phyloP scores from a whole-genome alignment of 2,888 invertebrate species.

The Dromius quadrimaculatus region DNA sequence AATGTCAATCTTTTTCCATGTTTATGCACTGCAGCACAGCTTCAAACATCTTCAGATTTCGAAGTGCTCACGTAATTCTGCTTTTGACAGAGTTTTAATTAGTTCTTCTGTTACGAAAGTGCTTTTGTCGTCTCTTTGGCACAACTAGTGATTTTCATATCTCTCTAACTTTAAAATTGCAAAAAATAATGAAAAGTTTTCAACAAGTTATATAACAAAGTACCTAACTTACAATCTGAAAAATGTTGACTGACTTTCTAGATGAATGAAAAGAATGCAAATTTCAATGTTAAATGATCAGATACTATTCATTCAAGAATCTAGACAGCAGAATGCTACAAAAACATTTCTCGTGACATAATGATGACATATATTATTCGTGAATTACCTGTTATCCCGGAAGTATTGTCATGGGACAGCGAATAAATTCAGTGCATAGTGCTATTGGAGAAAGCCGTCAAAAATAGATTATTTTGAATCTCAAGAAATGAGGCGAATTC shows the following conservation, averaged over 20 bases:
- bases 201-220: neutral
- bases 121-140: neutral
- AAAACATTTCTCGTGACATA: constrained; percentile 27
- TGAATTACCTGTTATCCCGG: constrained; percentile 10
- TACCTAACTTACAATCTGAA: too few relatives aligned
- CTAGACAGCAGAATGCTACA: neutral
- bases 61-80: constrained; percentile 13
- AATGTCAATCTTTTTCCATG: too few relatives aligned
- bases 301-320: too few relatives aligned
- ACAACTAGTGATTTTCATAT: neutral
- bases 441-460: too few relatives aligned
- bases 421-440: constrained; percentile 8
- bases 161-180: constrained; percentile 3
- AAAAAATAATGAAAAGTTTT: constrained; percentile 4
- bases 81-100: constrained; percentile 5
- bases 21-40: too few relatives aligned
- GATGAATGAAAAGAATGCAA: too few relatives aligned
- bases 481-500: too few relatives aligned
- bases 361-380: constrained; percentile 24
- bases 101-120: neutral
- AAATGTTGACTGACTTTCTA: too few relatives aligned
- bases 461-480: too few relatives aligned
- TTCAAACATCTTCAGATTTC: too few relatives aligned
- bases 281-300: too few relatives aligned
- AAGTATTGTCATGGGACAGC: constrained; percentile 18